Evolutionary conservation across 2,797 vertebrate species (phyloP), one percentile per base, ranked within the genome.

Genomic region (Anas acuta): DNA sequence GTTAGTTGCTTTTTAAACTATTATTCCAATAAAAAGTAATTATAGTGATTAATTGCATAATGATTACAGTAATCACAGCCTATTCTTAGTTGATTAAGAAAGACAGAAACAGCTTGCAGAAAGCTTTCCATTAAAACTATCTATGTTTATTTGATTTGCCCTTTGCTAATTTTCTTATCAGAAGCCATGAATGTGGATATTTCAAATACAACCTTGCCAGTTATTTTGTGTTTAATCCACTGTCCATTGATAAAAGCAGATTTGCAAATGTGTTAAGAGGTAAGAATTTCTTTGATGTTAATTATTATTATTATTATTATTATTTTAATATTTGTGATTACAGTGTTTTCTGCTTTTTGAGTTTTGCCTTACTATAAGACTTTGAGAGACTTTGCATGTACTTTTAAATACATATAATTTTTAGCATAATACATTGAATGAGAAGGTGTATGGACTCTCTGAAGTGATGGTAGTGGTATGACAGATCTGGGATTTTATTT

Each of bases 11-110:
- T 97, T 96, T 97, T 90, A 95, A 96, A 95, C 88, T 95, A 96
- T 94, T 94, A 96, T 96, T 94, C 95, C 95, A 97, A 96, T 97
- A 97, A 96, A 96, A 97, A 94, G 96, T 97, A 97, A 97, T 97
- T 97, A 97, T 94, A 97, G 94, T 97, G 97, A 97, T 97, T 97
- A 97, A 97, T 97, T 97, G 97, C 95, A 96, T 96, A 97, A 97
- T 96, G 97, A 97, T 97, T 96, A 94, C 96, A 92, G 95, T 97
- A 97, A 97, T 97, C 96, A 97, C 82, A 96, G 97, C 88, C 96
- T 96, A 97, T 97, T 97, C 96, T 94, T 95, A 94, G 94, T 91
- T 97, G 97, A 97, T 97, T 97, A 97, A 97, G 96, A 97, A 96
- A 97, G 96, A 97, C 96, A 97, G 96, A 97, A 93, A 79, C 89